Evolutionary conservation across 2,113 vertebrate genomes (phyloP).

Genomic region (Limanda limanda): DNA sequence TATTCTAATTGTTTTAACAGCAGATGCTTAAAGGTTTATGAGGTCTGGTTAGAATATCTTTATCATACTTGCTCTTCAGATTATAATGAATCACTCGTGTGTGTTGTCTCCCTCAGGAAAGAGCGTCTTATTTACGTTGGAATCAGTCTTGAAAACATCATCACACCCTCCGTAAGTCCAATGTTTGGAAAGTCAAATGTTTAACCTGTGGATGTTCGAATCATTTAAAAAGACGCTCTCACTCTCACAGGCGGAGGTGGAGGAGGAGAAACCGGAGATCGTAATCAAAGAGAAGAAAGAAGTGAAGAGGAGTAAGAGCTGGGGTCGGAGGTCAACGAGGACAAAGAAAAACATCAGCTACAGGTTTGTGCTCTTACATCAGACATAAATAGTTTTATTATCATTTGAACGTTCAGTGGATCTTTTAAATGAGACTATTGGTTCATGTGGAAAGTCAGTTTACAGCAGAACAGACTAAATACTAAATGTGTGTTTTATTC

Average conservation of each 20-base stretch:
- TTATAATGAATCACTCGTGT: background rate
- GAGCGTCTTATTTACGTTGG: conserved; percentile 96
- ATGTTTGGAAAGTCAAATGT: background rate
- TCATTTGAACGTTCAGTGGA: background rate
- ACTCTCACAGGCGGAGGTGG: conserved; percentile 46
- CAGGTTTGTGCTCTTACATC: conserved; percentile 83
- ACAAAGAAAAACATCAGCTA: conserved; percentile 96
- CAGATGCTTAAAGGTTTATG: too few relatives aligned
- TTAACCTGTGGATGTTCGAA: background rate
- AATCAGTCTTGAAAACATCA: conserved; percentile 99
- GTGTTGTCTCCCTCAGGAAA: conserved; percentile 82
- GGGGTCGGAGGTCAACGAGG: conserved; percentile 94
- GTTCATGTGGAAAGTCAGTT: too few relatives aligned
- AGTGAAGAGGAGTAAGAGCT: conserved; percentile 87
- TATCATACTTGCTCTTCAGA: too few relatives aligned
- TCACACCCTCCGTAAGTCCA: conserved; percentile 89
- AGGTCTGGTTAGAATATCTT: too few relatives aligned
- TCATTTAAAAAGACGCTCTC: background rate
- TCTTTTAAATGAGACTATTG: too few relatives aligned
- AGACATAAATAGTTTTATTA: background rate
- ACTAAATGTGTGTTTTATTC: too few relatives aligned
- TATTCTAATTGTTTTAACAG: too few relatives aligned
- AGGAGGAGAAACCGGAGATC: conserved; percentile 79
- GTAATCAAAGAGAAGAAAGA: conserved; percentile 93
- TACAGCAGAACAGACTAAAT: too few relatives aligned